These are phyloP conservation scores for Eilema depressum DNA, from an alignment of 2,888 invertebrate genomes.

Conservation along the genomic window DNA sequence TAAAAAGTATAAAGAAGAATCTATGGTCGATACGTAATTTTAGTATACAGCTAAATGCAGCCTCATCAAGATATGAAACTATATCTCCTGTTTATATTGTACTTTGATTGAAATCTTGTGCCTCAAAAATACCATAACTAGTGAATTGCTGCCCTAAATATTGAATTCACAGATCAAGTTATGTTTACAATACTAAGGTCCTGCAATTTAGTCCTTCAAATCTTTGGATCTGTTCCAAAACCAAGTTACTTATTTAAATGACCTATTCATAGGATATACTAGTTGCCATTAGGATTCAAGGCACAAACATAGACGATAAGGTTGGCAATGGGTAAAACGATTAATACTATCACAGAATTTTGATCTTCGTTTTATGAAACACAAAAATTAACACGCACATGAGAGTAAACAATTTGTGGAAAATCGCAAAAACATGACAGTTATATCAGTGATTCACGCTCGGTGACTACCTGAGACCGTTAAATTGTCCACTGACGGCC, in stretches of 20 bases:
- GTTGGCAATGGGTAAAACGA: slow-evolving; percentile 27
- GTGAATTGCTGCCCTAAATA: not conserved
- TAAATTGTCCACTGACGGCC: slow-evolving; percentile 63
- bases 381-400: slow-evolving; percentile 70
- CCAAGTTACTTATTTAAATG: slow-evolving; percentile 36
- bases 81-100: not conserved
- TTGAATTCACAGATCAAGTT: slow-evolving; percentile 14
- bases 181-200: slow-evolving; percentile 11
- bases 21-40: not conserved
- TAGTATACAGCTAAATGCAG: not conserved
- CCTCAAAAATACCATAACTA: not conserved
- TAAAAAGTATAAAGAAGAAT: not conserved
- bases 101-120: not conserved
- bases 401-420: slow-evolving; percentile 75
- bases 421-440: slow-evolving; percentile 79
- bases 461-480: slow-evolving; percentile 76
- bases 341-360: slow-evolving; percentile 25
- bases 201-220: slow-evolving; percentile 20
- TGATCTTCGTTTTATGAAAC: slow-evolving; percentile 38
- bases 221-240: slow-evolving; percentile 35
- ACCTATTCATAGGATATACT: slow-evolving; percentile 32
- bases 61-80: not conserved
- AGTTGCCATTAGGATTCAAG: slow-evolving; percentile 49
- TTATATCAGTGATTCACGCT: slow-evolving; percentile 81
- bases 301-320: slow-evolving; percentile 49